Base-by-base conservation (phyloP, 2,797 vertebrate genomes). In the Scolopax rusticola region DNA sequence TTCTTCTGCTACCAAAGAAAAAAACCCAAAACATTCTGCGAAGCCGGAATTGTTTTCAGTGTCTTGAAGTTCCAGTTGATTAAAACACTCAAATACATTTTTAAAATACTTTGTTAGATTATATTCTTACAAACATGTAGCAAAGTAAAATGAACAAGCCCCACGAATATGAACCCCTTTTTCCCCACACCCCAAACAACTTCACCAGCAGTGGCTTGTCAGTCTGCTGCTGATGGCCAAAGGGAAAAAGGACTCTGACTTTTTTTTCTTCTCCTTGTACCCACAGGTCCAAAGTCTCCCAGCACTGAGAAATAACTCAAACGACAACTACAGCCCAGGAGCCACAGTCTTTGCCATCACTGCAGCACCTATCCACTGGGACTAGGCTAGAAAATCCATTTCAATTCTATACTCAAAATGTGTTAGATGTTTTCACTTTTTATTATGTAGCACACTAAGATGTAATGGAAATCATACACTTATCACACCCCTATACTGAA, bases 361-460 rank as follows among this genome's bases (percentile, higher is more conserved):
- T 95, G 96, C 48, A 89, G 89, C 54, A 60, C 51, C 50, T 90
- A 32, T 75, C 95, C 87, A 87, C 48, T 82, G 69, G 73, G 80
- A 94, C 73, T 18, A 33, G 74, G 77, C 92, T 63, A 93, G 59
- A 94, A 90, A 94, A 84, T 80, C 69, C 84, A 89, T 95, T 97
- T 96, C 91, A 97, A 82, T 90, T 94, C 68, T 84, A 33, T 36
- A 87, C 36, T 79, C 93, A 76, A 87, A 83, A 71, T 69, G 75
- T 74, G 61, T 68, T 88, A 86, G 88, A 25, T 51, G 57, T 95
- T 96, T 95, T 83, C 47, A 80, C 61, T 94, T 60, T 87, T 81
- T 54, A 91, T 82, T 73, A 76, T n/a, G 36, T 60, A 47, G 73
- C 85, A 91, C 5, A 12, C 30, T 19, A 36, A 3, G 18, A 78